Evolutionary conservation across 2,113 vertebrate genomes (phyloP), one percentile per base, ranked within the genome.

Genomic region (Chiloscyllium plagiosum): DNA sequence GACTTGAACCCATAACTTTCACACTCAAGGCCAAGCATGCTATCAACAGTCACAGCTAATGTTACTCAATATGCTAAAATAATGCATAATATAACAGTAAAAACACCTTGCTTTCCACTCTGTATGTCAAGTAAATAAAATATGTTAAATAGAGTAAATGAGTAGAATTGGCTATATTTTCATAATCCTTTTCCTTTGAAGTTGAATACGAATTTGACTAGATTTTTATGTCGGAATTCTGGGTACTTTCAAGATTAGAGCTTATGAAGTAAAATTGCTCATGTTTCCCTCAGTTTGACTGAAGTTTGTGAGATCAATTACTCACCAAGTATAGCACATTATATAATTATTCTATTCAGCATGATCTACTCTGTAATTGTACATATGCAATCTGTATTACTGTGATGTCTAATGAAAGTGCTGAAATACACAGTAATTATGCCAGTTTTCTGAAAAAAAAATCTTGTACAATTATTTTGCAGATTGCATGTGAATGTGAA

Each of bases 291-390:
- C 42, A 94, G 70, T 94, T 47, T 47, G 37, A 70, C 37, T 47
- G 93, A 94, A 47, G 19, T 69, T 70, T 42, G 29, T 65, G 52
- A 92, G 68, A 1, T 70, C 37, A 70, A 69, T 70, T 94, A 66
- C 66, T 29, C 68, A 70, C 22, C 66, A 50, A 94, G 61, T 94
- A 94, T 70, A 19, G 22, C 13, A 42, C 47, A n/a, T 94, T 94
- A 26, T 83, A 83, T 94, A 94, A 94, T 94, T 70, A 47, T 70
- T 24, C 56, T 61, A 92, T 56, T 92, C 52, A 92, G 15, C 52
- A 29, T 92, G 29, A 92, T 92, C 56, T 90, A 26, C 56, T 92
- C 29, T 61, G 12, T 65, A 33, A n/a, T 65, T n/a, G 52, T 61
- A 56, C 47, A 92, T n/a, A 15, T 17, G 17, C 52, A 92, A 61